Evolutionary conservation across 2,113 vertebrate species (phyloP), one percentile per base, ranked within the genome.

Genomic region (Saccopteryx leptura): DNA sequence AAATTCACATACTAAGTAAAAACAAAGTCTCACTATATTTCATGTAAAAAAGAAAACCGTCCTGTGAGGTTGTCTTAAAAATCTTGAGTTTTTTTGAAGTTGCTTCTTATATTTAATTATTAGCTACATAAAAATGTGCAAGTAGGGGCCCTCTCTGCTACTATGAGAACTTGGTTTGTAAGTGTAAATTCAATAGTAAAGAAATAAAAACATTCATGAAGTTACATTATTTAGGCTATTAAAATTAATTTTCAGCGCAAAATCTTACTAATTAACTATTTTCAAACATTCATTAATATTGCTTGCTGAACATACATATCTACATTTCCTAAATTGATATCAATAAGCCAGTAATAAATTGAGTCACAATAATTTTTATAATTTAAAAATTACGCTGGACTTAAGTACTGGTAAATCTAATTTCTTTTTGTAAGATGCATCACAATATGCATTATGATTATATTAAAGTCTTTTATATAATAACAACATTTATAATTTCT

Each of bases 221-320:
- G 39, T 28, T 61, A 87, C 9, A 84, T 9, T 74, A 56, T 56
- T 76, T 78, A 90, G 52, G 4, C 1, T 90, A 50, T 81, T 85
- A 92, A 74, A 85, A 86, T 86, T 31, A 24, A 2, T 85, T 69
- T 84, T 39, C 31, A 88, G 7, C 3, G 33, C 24, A 88, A 79
- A 88, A 71, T 14, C 13, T 79, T 21, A 39, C 0, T 61, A 39
- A 83, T 63, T 78, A 48, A 58, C 31, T 75, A 39, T 69, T 76
- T 94, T 82, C 65, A 52, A 88, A 60, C 21, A 83, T n/a, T 66
- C 46, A 52, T 82, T 71, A 90, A 4, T 63, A 84, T 60, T 94
- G 7, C 6, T 91, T 75, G 4, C 33, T 78, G 66, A 93, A 50
- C 4, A 83, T 78, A 74, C n/a, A 31, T 69, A 76, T 50, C 8